Conservation (phyloP, 2,113 vertebrate genomes). For the Myiagra hebetior region DNA sequence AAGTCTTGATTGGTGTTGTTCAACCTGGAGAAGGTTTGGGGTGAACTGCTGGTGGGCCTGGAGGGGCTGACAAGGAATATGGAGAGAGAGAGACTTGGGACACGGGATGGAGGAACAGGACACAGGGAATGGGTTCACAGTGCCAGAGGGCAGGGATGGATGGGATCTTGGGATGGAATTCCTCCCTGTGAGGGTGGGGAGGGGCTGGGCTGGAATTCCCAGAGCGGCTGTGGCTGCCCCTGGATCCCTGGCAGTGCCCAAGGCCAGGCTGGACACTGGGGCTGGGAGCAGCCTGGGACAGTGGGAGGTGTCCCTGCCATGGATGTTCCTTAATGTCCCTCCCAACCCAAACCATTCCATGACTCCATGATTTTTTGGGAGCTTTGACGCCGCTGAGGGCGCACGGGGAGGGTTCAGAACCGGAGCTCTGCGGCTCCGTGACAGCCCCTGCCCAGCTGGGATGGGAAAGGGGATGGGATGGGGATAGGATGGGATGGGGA, state of each 20-base stretch:
- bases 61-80: not conserved
- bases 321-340: not conserved
- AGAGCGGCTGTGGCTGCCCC: not conserved
- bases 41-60: not conserved
- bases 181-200: fast-evolving
- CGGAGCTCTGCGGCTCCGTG: not conserved
- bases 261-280: not conserved
- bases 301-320: not conserved
- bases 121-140: not conserved
- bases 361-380: fast-evolving
- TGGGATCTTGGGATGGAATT: not conserved
- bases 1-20: too few species aligned
- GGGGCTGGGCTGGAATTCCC: fast-evolving
- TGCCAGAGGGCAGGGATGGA: fast-evolving
- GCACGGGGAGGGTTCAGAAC: too few species aligned
- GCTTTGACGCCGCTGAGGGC: fast-evolving
- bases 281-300: not conserved
- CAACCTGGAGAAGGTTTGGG: not conserved
- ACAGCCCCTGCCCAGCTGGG: not conserved
- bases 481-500: too few species aligned
- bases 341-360: not conserved
- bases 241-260: not conserved
- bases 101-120: not conserved
- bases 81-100: not conserved
- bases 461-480: too few species aligned